These are phyloP conservation scores for Leucoraja erinaceus DNA, from an alignment of 2,113 vertebrate species.

Conservation along the genomic window DNA sequence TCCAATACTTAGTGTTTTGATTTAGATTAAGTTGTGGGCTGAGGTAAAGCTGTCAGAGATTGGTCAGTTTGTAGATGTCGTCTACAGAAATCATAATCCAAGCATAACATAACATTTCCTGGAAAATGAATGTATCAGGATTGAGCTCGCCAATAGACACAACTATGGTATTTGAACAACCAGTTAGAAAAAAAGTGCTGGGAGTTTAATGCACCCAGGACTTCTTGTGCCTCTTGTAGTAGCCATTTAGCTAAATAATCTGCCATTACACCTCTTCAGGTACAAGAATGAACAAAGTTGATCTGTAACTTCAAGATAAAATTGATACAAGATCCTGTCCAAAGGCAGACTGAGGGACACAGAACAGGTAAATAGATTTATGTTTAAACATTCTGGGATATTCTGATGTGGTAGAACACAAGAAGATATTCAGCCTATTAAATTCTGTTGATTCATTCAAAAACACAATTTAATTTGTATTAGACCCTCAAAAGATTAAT, in stretches of 20 bases:
- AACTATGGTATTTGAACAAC: constrained; percentile 30
- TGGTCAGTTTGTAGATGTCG: background rate
- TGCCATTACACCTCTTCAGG: background rate
- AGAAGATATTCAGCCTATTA: background rate
- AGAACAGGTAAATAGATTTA: background rate
- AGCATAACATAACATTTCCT: constrained; percentile 34
- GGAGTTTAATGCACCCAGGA: background rate
- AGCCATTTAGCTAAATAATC: no score
- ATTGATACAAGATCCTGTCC: background rate
- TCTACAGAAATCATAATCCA: constrained; percentile 20
- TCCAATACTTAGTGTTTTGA: background rate
- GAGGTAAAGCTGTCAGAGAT: background rate
- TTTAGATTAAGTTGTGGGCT: background rate
- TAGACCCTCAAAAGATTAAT: background rate
- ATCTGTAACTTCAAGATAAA: background rate
- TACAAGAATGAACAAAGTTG: background rate
- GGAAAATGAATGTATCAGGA: constrained; percentile 19
- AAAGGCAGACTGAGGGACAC: background rate
- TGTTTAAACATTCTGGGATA: background rate
- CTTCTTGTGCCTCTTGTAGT: background rate
- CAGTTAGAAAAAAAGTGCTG: constrained; percentile 11
- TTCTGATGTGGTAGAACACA: background rate
- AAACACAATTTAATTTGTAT: background rate
- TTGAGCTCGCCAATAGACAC: background rate
- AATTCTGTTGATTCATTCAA: background rate